Evolutionary conservation across 2,797 vertebrate genomes (phyloP).

Genomic region (Gallinago stenura): DNA sequence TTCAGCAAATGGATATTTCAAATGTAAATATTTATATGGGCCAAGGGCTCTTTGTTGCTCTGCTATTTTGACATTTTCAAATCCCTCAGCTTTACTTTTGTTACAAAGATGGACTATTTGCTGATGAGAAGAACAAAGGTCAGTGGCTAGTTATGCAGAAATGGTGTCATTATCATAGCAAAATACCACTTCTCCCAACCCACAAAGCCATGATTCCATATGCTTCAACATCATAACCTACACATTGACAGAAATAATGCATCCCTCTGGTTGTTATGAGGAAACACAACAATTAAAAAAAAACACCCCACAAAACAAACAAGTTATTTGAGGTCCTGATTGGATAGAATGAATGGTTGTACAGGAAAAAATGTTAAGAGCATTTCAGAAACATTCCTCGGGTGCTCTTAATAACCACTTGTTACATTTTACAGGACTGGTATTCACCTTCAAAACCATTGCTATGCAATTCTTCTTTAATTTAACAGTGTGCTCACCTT

Average conservation of each 20-base stretch:
- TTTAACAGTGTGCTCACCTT: background rate
- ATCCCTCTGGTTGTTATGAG: background rate
- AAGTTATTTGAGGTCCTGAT: background rate
- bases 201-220: background rate
- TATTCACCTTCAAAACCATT: background rate
- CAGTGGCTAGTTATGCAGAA: slow-evolving; percentile 52
- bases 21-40: slow-evolving; percentile 75
- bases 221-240: background rate
- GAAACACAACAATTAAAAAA: background rate
- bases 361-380: background rate
- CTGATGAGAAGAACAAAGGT: slow-evolving; percentile 48
- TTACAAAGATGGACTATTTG: slow-evolving; percentile 51
- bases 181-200: slow-evolving; percentile 17
- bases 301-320: background rate
- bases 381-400: background rate
- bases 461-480: background rate
- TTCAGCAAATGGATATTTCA: slow-evolving; percentile 65
- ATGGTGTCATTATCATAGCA: slow-evolving; percentile 20
- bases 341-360: background rate
- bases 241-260: background rate
- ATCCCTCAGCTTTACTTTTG: slow-evolving; percentile 48
- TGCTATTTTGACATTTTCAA: slow-evolving; percentile 66
- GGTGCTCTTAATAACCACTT: background rate
- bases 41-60: slow-evolving; percentile 53
- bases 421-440: background rate